These are phyloP conservation scores for Himalopsyche phryganea DNA, from an alignment of 1,140 invertebrate species.

Conservation along the genomic window DNA sequence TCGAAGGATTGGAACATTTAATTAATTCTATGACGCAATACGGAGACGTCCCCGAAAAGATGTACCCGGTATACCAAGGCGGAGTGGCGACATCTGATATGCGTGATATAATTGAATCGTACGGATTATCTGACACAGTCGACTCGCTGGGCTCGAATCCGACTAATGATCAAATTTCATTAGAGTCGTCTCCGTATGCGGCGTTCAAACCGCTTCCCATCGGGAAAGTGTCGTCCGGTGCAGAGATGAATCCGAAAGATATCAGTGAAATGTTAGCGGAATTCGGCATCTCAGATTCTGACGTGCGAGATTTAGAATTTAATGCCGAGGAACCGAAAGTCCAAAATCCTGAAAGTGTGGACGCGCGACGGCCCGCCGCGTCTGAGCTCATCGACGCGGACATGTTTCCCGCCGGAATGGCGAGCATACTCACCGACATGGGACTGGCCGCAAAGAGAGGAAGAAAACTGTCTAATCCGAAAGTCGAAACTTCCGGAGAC, in stretches of 20 bases:
- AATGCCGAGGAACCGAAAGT: not conserved
- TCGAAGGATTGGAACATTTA: too few relatives aligned
- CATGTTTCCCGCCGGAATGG: constrained; percentile 30
- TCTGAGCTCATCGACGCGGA: constrained; percentile 21
- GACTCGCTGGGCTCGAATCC: too few relatives aligned
- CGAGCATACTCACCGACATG: constrained; percentile 28
- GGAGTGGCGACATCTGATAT: too few relatives aligned
- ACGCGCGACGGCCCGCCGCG: too few relatives aligned
- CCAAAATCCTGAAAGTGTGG: not conserved
- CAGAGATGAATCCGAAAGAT: constrained; percentile 9
- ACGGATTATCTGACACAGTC: too few relatives aligned
- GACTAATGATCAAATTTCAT: constrained; percentile 11
- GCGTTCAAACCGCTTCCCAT: constrained; percentile 27
- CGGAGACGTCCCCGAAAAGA: too few relatives aligned
- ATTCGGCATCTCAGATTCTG: constrained; percentile 19
- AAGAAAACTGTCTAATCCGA: not conserved
- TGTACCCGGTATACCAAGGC: too few relatives aligned
- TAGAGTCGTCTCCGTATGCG: constrained; percentile 23
- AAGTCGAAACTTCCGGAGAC: not conserved
- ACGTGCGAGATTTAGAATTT: constrained; percentile 30
- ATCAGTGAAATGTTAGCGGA: constrained; percentile 24
- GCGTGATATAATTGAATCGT: too few relatives aligned
- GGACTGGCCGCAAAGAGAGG: constrained; percentile 25
- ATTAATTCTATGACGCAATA: too few relatives aligned
- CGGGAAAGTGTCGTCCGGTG: not conserved